A percentile compares a stretch with the other conserved stretches of the same genome.
Conservation (phyloP, 1,140 invertebrate species). For the Drosophila bipectinata region DNA sequence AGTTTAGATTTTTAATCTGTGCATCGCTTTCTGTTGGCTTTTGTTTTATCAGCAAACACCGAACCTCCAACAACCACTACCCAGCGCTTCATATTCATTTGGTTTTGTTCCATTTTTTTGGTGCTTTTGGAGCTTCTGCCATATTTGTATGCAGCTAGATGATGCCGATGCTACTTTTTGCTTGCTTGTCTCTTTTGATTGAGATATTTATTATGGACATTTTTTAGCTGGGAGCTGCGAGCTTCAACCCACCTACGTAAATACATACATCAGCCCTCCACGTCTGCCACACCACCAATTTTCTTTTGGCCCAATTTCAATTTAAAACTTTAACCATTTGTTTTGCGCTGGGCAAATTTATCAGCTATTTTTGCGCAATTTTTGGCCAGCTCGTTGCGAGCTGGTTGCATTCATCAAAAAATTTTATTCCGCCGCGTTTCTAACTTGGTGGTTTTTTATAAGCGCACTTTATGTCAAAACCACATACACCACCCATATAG, state of each 20-base stretch:
- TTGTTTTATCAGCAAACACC: constrained; percentile 60
- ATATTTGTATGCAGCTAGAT: constrained; percentile 6
- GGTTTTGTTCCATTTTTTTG: constrained; percentile 59
- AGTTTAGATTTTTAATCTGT: constrained; percentile 74
- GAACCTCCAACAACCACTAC: constrained; percentile 23
- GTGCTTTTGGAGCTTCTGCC: constrained; percentile 17
- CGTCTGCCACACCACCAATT: constrained; percentile 13
- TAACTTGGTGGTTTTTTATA: constrained; percentile 80
- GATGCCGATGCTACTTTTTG: constrained; percentile 32
- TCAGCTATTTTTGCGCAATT: constrained; percentile 74
- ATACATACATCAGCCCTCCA: background rate
- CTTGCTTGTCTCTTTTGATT: constrained; percentile 71
- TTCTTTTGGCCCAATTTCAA: constrained; percentile 75
- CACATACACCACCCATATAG: constrained; percentile 39
- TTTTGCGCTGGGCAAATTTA: constrained; percentile 71
- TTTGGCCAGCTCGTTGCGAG: constrained; percentile 44
- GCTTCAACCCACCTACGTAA: constrained; percentile 1
- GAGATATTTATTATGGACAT: constrained; percentile 75
- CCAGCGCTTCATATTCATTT: constrained; percentile 72
- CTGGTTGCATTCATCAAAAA: constrained; percentile 77
- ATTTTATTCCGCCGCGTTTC: constrained; percentile 67
- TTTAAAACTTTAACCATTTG: constrained; percentile 80
- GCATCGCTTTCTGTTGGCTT: constrained; percentile 61
- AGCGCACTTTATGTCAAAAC: constrained; percentile 81
- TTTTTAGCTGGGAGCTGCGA: constrained; percentile 31